Percentiles rank a stretch among this genome's conserved stretches.
phyloP scores from a whole-genome alignment of 1,140 invertebrate species.

The Scaptomyza graminum region DNA sequence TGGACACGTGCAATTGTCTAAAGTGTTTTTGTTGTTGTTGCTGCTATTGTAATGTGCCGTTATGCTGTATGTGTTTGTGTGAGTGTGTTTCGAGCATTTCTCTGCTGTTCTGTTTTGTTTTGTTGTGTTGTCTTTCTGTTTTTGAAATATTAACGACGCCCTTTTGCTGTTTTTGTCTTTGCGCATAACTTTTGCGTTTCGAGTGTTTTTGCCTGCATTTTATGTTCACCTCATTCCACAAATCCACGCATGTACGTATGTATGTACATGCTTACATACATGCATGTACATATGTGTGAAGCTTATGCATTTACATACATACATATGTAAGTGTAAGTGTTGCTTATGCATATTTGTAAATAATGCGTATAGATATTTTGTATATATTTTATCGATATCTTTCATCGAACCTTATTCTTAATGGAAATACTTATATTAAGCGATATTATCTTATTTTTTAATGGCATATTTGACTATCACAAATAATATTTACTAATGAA shows the following conservation, averaged over 20 bases:
- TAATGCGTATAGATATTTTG: not conserved
- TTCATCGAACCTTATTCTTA: no score
- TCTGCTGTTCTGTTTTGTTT: conserved; percentile 15
- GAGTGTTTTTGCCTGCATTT: conserved; percentile 76
- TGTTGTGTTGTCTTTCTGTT: conserved; percentile 59
- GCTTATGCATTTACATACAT: not conserved
- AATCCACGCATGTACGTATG: not conserved
- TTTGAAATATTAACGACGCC: conserved; percentile 81
- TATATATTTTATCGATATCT: no score
- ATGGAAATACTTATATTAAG: no score
- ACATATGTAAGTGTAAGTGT: not conserved
- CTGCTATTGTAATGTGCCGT: conserved; percentile 34
- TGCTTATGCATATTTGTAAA: not conserved
- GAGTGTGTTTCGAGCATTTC: conserved; percentile 31
- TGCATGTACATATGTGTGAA: not conserved
- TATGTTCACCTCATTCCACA: conserved; percentile 41
- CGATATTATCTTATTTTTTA: no score
- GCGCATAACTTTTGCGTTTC: conserved; percentile 69
- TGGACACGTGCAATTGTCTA: conserved; percentile 61
- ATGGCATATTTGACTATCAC: no score
- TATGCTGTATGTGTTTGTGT: conserved; percentile 29
- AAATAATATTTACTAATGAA: no score
- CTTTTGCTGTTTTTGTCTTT: conserved; percentile 70
- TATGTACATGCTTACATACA: not conserved
- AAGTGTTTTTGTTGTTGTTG: conserved; percentile 34